Conservation (phyloP, 2,113 vertebrate genomes). For the Pygoscelis antarcticus region DNA sequence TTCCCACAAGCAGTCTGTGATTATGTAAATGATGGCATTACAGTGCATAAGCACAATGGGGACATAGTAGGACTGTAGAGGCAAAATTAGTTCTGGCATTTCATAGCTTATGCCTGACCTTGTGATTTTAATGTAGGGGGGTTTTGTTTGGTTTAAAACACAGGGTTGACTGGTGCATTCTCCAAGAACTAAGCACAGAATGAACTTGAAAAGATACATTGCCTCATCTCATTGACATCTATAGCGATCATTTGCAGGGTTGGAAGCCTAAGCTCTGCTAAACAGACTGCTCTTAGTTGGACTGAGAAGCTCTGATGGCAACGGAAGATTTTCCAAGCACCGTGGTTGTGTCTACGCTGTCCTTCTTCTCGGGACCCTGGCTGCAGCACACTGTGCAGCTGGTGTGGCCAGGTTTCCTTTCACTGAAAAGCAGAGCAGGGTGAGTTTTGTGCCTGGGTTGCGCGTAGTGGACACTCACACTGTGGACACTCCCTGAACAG, state of each 20-base stretch:
- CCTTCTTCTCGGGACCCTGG: neutral
- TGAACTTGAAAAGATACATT: neutral
- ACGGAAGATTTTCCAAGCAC: neutral
- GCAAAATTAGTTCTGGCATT: constrained; percentile 21
- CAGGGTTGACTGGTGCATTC: neutral
- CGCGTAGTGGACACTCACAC: rapidly evolving
- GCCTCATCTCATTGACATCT: neutral
- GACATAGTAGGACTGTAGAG: neutral
- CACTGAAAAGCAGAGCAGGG: neutral
- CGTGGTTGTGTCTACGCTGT: rapidly evolving
- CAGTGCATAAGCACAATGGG: neutral
- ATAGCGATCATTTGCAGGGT: neutral
- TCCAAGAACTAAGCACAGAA: neutral
- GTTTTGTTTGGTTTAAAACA: neutral
- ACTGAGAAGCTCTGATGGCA: neutral
- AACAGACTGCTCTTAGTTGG: neutral
- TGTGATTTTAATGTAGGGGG: neutral
- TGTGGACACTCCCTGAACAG: neutral
- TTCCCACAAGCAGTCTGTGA: neutral
- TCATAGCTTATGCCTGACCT: neutral
- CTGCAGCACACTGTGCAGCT: neutral
- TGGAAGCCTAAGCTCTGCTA: neutral
- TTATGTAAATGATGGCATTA: neutral
- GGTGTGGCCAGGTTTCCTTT: neutral
- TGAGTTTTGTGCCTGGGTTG: neutral